Evolutionary conservation across 1,140 invertebrate genomes (phyloP).

Genomic region (Archivesica marissinica): DNA sequence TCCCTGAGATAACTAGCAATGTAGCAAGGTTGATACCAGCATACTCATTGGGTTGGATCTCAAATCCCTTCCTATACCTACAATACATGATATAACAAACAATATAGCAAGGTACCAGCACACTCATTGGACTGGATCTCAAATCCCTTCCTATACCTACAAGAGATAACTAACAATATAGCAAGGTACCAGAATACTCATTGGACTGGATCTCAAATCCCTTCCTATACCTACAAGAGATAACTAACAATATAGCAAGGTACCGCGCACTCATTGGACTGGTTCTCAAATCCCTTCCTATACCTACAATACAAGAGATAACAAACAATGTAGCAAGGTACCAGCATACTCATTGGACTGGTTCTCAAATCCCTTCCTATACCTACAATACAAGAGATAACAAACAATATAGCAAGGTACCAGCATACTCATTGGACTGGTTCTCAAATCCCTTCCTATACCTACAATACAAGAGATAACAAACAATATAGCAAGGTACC

Average conservation of each 20-base stretch:
- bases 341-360: slow-evolving; percentile 99
- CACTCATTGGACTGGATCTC: slow-evolving; percentile 99
- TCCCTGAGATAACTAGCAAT: slow-evolving; percentile 97
- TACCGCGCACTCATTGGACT: no score
- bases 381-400: no score
- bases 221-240: slow-evolving; percentile 91
- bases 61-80: slow-evolving; percentile 97
- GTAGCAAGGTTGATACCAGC: slow-evolving; percentile 99
- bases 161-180: slow-evolving; percentile 86
- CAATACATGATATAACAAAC: slow-evolving; percentile 87
- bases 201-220: slow-evolving; percentile 99
- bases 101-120: slow-evolving; percentile 98
- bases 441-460: no score
- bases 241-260: no score
- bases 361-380: slow-evolving; percentile 97
- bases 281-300: no score
- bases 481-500: no score
- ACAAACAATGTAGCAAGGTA: no score
- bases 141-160: slow-evolving; percentile 97
- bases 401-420: no score
- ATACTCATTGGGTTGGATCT: slow-evolving; percentile 99
- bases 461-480: no score
- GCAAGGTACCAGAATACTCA: slow-evolving; percentile 99
- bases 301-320: no score
- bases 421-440: no score